phyloP scores from a whole-genome alignment of 1,140 invertebrate species.

The Ceratoteleas bidentatus region DNA sequence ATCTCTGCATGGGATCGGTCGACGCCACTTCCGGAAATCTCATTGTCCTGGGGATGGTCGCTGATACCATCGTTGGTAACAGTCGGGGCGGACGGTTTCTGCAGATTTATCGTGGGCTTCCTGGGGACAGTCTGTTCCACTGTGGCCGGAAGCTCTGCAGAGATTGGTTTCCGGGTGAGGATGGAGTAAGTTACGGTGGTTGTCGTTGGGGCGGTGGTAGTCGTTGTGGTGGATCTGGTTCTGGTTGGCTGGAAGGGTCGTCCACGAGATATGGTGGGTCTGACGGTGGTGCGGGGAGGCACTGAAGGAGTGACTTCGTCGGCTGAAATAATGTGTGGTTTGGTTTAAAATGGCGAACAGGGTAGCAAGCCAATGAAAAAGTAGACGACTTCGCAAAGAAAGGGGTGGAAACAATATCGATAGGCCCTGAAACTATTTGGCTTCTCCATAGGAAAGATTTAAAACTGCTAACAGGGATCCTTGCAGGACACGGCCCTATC shows the following conservation, averaged over 20 bases:
- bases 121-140: slow-evolving; percentile 73
- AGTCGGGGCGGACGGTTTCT: slow-evolving; percentile 60
- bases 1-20: slow-evolving; percentile 81
- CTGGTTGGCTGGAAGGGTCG: slow-evolving; percentile 74
- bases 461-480: too few relatives aligned
- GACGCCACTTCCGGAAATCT: slow-evolving; percentile 82
- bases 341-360: too few relatives aligned
- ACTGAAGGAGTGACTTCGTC: too few relatives aligned
- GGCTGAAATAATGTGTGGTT: too few relatives aligned
- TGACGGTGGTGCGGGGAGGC: slow-evolving; percentile 66
- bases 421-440: too few relatives aligned
- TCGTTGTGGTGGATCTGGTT: slow-evolving; percentile 59
- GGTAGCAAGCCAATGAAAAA: too few relatives aligned
- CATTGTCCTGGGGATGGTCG: slow-evolving; percentile 82
- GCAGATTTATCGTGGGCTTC: slow-evolving; percentile 73
- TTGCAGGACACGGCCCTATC: too few relatives aligned
- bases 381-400: too few relatives aligned
- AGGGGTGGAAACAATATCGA: too few relatives aligned
- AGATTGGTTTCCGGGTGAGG: slow-evolving; percentile 42
- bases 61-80: slow-evolving; percentile 63
- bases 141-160: slow-evolving; percentile 72
- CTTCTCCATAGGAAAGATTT: too few relatives aligned
- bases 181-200: slow-evolving; percentile 34
- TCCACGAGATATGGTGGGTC: slow-evolving; percentile 69
- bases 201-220: slow-evolving; percentile 28